Base-by-base conservation (phyloP, 2,797 vertebrate species). In the Pseudopleuronectes americanus region DNA sequence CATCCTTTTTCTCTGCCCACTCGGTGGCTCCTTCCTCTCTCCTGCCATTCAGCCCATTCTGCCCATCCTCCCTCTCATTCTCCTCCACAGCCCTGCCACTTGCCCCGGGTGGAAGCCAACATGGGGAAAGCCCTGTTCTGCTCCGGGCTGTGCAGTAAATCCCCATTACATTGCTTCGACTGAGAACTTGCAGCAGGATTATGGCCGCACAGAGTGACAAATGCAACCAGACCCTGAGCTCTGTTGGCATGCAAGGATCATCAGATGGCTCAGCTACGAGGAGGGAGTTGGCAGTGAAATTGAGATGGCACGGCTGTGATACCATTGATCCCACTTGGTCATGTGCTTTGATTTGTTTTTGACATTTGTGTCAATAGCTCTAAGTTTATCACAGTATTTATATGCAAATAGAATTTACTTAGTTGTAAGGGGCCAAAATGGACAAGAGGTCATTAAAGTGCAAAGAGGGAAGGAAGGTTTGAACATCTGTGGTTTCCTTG, bases 111-210 rank as follows among this genome's bases (percentile, higher is more conserved):
- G 60, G 61, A 31, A 47, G 60, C 28, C 47, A 26, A 65, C 38
- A 45, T 10, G 38, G 63, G 69, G 38, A 36, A 66, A 66, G 23
- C 56, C 31, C 47, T 48, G 5, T 45, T 10, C 45, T 26, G 53
- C 64, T 63, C 48, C 53, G 21, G 24, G 23, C 55, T 49, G 55
- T 24, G 47, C 19, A 24, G 57, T 26, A 53, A 51, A 59, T 26
- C 5, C 12, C 52, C 21, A 47, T 76, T 68, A 45, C 43, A 23
- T 51, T 14, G 9, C 48, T 28, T 49, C 12, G 21, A 21, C 56
- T 38, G 55, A 14, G 47, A 55, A 33, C 24, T 1, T 45, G 23
- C 47, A 53, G 70, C 54, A 28, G 70, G 68, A 48, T 68, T 41
- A 48, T 23, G 41, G 65, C 22, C 16, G 9, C 33, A 57, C 48